Evolutionary conservation across 2,888 invertebrate species (phyloP), one percentile per base, ranked within the genome.

Genomic region (Dynastes grantii): DNA sequence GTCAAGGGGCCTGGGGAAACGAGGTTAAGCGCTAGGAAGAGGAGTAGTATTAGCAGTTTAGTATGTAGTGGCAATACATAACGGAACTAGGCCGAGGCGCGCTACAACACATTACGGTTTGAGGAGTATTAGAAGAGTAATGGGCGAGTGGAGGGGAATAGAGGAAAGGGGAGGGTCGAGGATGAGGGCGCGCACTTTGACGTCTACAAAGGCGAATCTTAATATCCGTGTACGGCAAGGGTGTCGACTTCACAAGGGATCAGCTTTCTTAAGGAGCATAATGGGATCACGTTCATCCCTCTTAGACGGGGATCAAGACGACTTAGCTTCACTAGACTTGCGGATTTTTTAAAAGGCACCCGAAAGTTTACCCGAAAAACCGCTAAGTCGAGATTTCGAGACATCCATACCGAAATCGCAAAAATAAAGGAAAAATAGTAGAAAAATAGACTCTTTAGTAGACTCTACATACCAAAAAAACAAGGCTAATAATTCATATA

Each of bases 281-380:
- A 89, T 88, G 88, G 88, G 88, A 89, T 89, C 89, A 88, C 88
- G 89, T 88, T 88, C 85, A 89, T 88, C 88, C 88, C 88, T 87
- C 88, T 88, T 88, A 88, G 87, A 87, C 85, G 85, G 63, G 87
- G 87, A 87, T 88, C 87, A 87, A 85, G 81, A 84, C 80, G 86
- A 84, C 87, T 88, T 88, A 88, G 84, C 85, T 84, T 83, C 73
- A 53, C 53, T 53, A 55, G 53, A 78, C 73, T 65, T 55, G 73
- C 22, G 77, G 77, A 77, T 76, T 65, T 77, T 77, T 77, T 77
- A 61, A 37, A 73, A 75, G 73, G 11, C 40, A 61, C 27, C 22
- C 27, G 45, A 75, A 37, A 61, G 61, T 75, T 75, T 61, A 61
- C 40, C 61, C 4, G 73, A 75, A 75, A 73, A 75, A 63, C 61